Conservation (phyloP, 2,113 vertebrate species). For the Cyprinodon variegatus region DNA sequence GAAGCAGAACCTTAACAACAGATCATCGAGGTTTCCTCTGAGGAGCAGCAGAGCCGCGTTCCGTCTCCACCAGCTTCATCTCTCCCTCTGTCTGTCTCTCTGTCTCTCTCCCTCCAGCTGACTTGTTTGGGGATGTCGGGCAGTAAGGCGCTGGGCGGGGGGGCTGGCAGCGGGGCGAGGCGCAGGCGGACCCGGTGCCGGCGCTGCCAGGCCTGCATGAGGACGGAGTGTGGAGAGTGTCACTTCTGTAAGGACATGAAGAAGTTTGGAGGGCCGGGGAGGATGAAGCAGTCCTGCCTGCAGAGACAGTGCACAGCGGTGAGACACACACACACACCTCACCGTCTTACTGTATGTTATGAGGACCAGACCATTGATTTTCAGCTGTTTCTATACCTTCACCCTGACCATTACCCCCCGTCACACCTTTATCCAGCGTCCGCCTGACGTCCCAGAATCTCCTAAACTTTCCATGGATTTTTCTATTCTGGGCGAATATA, state of each 20-base stretch:
- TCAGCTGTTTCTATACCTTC: no score
- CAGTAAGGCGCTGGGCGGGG: slow-evolving; percentile 86
- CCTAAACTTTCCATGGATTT: no score
- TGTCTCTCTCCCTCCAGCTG: slow-evolving; percentile 69
- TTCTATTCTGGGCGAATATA: no score
- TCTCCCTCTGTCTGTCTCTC: neutral
- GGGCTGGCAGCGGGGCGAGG: slow-evolving; percentile 81
- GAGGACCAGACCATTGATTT: no score
- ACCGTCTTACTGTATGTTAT: no score
- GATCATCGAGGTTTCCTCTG: no score
- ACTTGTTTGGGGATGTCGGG: slow-evolving; percentile 88
- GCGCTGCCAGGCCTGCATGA: slow-evolving; percentile 91
- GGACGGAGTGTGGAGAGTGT: slow-evolving; percentile 92
- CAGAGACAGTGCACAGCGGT: slow-evolving; percentile 93
- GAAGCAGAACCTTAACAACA: no score
- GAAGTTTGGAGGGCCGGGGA: slow-evolving; percentile 92
- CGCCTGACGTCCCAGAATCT: no score
- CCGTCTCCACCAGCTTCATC: no score
- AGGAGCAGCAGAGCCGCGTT: no score
- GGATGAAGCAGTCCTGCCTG: slow-evolving; percentile 96
- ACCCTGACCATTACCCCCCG: no score
- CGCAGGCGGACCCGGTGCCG: slow-evolving; percentile 91
- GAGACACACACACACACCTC: slow-evolving; percentile 48
- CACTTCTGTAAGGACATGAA: slow-evolving; percentile 97
- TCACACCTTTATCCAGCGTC: no score